Evolutionary conservation across 1,140 invertebrate genomes (phyloP).

Genomic region (Anoplolepis gracilipes): DNA sequence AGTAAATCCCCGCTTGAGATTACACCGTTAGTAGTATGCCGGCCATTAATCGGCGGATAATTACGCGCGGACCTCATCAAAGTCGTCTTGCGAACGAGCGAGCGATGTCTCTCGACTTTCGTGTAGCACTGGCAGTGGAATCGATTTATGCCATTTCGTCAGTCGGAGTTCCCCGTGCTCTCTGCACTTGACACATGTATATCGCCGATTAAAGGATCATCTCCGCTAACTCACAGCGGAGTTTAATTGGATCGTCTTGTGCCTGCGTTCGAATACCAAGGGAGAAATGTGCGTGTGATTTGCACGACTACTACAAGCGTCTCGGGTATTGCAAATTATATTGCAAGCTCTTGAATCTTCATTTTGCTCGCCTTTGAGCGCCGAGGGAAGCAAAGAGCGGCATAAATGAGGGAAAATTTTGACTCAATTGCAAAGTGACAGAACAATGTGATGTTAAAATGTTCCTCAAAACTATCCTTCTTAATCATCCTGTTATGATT

Average conservation of each 20-base stretch:
- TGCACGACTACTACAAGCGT: neutral
- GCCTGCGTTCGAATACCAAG: neutral
- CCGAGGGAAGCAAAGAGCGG: neutral
- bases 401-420: constrained; percentile 11
- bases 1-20: constrained; percentile 25
- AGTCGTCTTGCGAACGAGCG: constrained; percentile 24
- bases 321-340: constrained; percentile 21
- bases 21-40: constrained; percentile 16
- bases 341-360: constrained; percentile 1
- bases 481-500: constrained; percentile 17
- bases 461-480: neutral
- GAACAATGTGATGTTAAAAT: constrained; percentile 8
- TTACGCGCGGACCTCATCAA: constrained; percentile 54
- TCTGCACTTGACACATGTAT: constrained; percentile 52
- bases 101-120: constrained; percentile 33
- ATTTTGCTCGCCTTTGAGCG: neutral
- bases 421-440: constrained; percentile 11
- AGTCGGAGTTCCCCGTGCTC: neutral
- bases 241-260: constrained; percentile 56
- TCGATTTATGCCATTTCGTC: constrained; percentile 54
- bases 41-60: constrained; percentile 46
- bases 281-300: constrained; percentile 1
- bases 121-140: constrained; percentile 20
- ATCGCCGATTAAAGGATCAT: constrained; percentile 56
- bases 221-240: constrained; percentile 9